Base-by-base conservation (phyloP, 2,888 invertebrate species). In the Morpho deidamia region DNA sequence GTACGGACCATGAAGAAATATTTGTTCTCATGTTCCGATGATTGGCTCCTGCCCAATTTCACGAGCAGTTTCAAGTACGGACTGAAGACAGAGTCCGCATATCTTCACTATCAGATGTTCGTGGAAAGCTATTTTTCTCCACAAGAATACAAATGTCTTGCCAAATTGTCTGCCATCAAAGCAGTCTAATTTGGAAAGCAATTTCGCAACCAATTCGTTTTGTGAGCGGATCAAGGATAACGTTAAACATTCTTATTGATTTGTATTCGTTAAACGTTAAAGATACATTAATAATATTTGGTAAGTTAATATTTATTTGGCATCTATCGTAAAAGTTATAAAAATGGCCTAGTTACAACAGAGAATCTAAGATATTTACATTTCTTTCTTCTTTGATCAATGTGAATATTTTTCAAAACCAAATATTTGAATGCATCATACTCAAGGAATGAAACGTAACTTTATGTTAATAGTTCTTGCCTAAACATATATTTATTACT, bases 161-260 rank as follows among this genome's bases (percentile, higher is more conserved):
- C 87, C 84, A 87, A 88, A 86, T 86, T 83, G 88, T 88, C 86
- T 86, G 77, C 82, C 81, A 75, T 80, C 80, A 76, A 83, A 87
- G 85, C 85, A 82, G 85, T 84, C 83, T 88, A 85, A 88, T 88
- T 87, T 84, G 78, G 85, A 86, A 86, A 87, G 86, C 87, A 88
- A 88, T 88, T 88, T 87, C 79, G 80, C 74, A 79, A 83, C 84
- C 85, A 83, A 87, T 88, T 86, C 85, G 82, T 87, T 87, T 83
- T 80, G 81, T 81, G 81, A 83, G 77, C 81, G 81, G 81, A 85
- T 87, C 84, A 85, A 83, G 82, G 81, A 74, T 78, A 81, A 73
- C 77, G 78, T 83, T 86, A 84, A 83, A 84, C 82, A 84, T 82
- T 71, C 78, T 80, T 77, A 79, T 84, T 83, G 81, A 84, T 44